phyloP scores from a whole-genome alignment of 2,888 invertebrate species.

The Machimus rusticus region DNA sequence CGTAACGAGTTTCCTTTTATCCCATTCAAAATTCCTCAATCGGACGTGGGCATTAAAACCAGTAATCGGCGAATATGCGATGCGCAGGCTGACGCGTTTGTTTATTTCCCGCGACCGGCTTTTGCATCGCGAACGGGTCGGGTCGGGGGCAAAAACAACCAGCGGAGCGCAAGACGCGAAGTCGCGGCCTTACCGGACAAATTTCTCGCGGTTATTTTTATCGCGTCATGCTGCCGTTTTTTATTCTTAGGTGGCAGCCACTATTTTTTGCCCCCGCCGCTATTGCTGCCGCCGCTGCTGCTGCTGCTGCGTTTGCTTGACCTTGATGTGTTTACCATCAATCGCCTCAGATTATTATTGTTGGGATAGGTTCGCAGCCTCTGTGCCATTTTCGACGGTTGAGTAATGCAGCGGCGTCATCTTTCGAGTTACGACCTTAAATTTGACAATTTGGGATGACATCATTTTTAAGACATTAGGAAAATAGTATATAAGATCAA shows the following conservation, averaged over 20 bases:
- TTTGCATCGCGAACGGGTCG: neutral
- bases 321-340: constrained; percentile 32
- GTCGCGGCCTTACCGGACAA: neutral
- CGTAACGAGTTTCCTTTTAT: neutral
- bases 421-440: neutral
- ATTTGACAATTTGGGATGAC: neutral
- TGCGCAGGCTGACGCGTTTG: neutral
- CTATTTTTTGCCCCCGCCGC: neutral
- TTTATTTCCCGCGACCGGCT: constrained; percentile 12
- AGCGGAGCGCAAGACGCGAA: neutral
- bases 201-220: constrained; percentile 20
- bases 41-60: constrained; percentile 4
- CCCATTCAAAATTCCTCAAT: constrained; percentile 36
- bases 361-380: constrained; percentile 28
- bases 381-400: neutral
- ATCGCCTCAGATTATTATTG: neutral
- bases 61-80: constrained; percentile 13
- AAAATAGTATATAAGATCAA: neutral
- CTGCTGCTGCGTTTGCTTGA: neutral
- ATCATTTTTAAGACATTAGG: neutral
- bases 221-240: neutral
- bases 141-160: neutral
- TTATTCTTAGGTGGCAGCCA: neutral
- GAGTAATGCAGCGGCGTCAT: neutral
- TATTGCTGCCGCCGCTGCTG: neutral